Evolutionary conservation across 2,797 vertebrate genomes (phyloP).

Genomic region (Ctenopoma kingsleyae): DNA sequence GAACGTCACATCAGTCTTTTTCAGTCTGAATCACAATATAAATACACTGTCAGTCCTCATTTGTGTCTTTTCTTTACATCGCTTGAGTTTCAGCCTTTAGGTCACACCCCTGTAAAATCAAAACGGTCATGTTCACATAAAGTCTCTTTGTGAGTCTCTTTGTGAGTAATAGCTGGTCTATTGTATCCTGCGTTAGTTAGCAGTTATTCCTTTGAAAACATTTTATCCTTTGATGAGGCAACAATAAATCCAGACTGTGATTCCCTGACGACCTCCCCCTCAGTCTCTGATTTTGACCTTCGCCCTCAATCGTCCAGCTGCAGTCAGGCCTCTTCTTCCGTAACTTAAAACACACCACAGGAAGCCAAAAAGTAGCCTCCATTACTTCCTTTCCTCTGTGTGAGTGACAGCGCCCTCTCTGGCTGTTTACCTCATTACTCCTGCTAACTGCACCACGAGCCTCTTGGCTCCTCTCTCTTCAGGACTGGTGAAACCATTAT

Average conservation of each 20-base stretch:
- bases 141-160: constrained; percentile 43
- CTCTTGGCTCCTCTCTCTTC: constrained; percentile 4
- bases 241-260: constrained; percentile 48
- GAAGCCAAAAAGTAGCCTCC: constrained; percentile 44
- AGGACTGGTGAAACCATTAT: constrained; percentile 11
- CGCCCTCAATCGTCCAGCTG: constrained; percentile 42
- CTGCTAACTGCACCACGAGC: constrained; percentile 14
- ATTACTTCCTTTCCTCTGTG: constrained; percentile 21
- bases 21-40: constrained; percentile 20
- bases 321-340: constrained; percentile 34
- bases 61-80: constrained; percentile 25
- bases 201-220: constrained; percentile 33
- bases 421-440: constrained; percentile 9
- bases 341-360: constrained; percentile 33
- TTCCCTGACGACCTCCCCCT: constrained; percentile 40
- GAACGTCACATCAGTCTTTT: constrained; percentile 29
- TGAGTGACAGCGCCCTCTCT: constrained; percentile 26
- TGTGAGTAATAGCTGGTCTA: constrained; percentile 17
- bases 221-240: constrained; percentile 47
- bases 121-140: constrained; percentile 33
- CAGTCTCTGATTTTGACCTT: constrained; percentile 41
- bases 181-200: constrained; percentile 27
- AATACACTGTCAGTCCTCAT: constrained; percentile 31
- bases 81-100: constrained; percentile 36
- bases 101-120: constrained; percentile 27